Percentiles rank a stretch among this genome's conserved stretches.
phyloP scores from a whole-genome alignment of 2,113 vertebrate genomes.

The Atlantisia rogersi region DNA sequence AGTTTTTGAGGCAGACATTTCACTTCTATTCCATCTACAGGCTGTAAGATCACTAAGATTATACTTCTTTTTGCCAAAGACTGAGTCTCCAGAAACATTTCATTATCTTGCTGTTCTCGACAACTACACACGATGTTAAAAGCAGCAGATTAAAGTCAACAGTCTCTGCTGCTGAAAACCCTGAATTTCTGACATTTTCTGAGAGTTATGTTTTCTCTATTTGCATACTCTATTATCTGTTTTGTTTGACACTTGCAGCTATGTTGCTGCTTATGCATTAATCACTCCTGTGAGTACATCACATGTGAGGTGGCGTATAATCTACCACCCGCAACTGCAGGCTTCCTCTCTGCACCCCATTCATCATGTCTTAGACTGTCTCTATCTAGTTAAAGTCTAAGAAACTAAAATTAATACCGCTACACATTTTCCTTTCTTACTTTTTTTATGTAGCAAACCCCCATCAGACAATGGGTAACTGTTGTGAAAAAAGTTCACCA shows the following conservation, averaged over 20 bases:
- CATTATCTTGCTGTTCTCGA: slow-evolving; percentile 35
- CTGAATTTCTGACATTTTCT: slow-evolving; percentile 51
- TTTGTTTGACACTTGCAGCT: slow-evolving; percentile 68
- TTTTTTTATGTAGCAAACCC: neutral
- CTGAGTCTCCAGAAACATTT: slow-evolving; percentile 42
- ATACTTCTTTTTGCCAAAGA: neutral
- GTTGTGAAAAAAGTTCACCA: neutral
- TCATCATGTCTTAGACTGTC: neutral
- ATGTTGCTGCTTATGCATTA: slow-evolving; percentile 55
- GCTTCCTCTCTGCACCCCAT: neutral
- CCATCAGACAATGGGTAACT: neutral
- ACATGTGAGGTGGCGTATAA: slow-evolving; percentile 26
- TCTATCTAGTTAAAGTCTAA: neutral
- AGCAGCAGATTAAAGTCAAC: slow-evolving; percentile 66
- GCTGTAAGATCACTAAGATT: neutral
- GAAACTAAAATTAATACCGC: neutral
- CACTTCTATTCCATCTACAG: neutral
- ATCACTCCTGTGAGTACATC: slow-evolving; percentile 45
- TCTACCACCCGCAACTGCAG: neutral
- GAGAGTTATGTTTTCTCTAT: slow-evolving; percentile 59
- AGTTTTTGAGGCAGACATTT: neutral
- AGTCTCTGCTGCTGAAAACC: slow-evolving; percentile 31
- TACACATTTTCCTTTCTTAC: neutral
- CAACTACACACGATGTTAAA: slow-evolving; percentile 53
- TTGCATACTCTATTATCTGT: slow-evolving; percentile 69